A percentile compares a stretch with the other conserved stretches of the same genome.
Evolutionary conservation across 2,888 invertebrate species (phyloP).

Genomic region (Melinaea marsaeus): DNA sequence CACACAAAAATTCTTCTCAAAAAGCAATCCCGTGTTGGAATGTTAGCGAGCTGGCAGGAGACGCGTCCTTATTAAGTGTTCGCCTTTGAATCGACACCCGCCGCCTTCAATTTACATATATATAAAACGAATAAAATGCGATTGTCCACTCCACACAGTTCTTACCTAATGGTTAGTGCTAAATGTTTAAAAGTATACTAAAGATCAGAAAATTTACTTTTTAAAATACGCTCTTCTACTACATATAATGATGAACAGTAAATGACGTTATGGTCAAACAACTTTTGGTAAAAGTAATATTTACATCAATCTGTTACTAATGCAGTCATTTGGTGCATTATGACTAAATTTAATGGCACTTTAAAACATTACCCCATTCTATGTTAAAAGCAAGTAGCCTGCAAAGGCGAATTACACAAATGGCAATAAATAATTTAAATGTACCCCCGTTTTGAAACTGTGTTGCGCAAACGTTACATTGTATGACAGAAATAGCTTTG

Average conservation of each 20-base stretch:
- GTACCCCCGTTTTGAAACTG: slow-evolving; percentile 21
- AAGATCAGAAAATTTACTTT: no score
- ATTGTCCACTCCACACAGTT: slow-evolving; percentile 28
- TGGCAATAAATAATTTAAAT: slow-evolving; percentile 18
- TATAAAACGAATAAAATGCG: slow-evolving; percentile 53
- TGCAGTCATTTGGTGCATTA: not conserved
- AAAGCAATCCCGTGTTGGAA: slow-evolving; percentile 72
- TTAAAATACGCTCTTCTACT: no score
- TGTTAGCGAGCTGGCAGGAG: slow-evolving; percentile 55
- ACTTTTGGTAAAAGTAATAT: no score
- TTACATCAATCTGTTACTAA: slow-evolving; percentile 4
- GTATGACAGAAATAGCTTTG: slow-evolving; percentile 52
- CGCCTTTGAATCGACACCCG: slow-evolving; percentile 53
- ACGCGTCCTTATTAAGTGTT: slow-evolving; percentile 65
- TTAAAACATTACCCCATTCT: slow-evolving; percentile 29
- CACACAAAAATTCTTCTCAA: slow-evolving; percentile 57
- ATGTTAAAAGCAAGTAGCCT: slow-evolving; percentile 21
- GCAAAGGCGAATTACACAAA: not conserved
- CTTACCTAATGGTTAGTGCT: slow-evolving; percentile 23
- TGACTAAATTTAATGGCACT: slow-evolving; percentile 12
- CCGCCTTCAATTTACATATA: slow-evolving; percentile 61
- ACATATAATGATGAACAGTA: no score
- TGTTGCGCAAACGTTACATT: slow-evolving; percentile 45
- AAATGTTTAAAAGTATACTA: slow-evolving; percentile 11
- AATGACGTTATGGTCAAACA: no score